A percentile compares a stretch with the other conserved stretches of the same genome.
Evolutionary conservation across 1,140 invertebrate genomes (phyloP).

Genomic region (Xylocopa sonorina): DNA sequence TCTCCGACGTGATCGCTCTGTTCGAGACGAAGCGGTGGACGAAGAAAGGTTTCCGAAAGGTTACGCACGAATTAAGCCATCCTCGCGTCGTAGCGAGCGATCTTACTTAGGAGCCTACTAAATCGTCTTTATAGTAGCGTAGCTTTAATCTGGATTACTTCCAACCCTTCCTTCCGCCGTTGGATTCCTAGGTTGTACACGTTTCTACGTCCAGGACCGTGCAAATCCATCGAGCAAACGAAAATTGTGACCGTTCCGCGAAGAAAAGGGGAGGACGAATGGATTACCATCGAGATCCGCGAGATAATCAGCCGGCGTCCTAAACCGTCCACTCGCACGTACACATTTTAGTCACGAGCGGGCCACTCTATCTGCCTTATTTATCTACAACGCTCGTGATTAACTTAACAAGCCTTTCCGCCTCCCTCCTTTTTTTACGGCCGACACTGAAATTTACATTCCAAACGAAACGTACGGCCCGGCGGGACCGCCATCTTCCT

Average conservation of each 20-base stretch:
- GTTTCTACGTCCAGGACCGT: background rate
- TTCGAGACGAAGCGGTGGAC: background rate
- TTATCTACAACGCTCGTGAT: slow-evolving; percentile 22
- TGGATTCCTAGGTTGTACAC: slow-evolving; percentile 1
- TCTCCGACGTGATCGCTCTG: too few relatives aligned
- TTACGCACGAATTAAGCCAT: slow-evolving; percentile 31
- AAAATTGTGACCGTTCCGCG: background rate
- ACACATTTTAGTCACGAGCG: background rate
- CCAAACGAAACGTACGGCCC: background rate
- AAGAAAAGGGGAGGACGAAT: background rate
- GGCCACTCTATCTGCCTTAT: slow-evolving; percentile 1
- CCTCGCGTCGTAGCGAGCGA: slow-evolving; percentile 3
- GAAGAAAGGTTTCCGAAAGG: slow-evolving; percentile 3
- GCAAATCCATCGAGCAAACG: background rate
- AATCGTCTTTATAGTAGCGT: slow-evolving; percentile 13
- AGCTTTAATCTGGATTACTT: slow-evolving; percentile 10
- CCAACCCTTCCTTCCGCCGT: background rate
- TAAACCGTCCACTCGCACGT: background rate
- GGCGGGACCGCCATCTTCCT: background rate
- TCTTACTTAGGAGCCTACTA: background rate
- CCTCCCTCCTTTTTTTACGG: background rate
- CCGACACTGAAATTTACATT: slow-evolving; percentile 16
- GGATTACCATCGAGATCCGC: background rate
- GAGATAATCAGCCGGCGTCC: slow-evolving; percentile 1
- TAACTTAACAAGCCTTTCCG: slow-evolving; percentile 4